Base-by-base conservation (phyloP, 2,113 vertebrate genomes). In the Ophiodon elongatus region DNA sequence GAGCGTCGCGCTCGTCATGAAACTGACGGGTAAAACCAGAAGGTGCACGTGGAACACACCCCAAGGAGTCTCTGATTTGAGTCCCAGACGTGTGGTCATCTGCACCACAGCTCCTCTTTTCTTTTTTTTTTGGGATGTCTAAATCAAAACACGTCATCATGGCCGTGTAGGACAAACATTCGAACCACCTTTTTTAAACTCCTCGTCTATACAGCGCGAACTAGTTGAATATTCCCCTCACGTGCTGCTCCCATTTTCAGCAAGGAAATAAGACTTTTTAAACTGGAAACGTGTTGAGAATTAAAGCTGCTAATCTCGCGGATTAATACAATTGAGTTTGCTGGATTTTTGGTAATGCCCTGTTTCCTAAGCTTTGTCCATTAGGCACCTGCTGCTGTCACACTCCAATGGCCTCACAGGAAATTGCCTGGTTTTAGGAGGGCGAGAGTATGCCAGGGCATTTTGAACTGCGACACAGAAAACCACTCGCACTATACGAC, bases 301-400 rank as follows among this genome's bases (percentile, higher is more conserved):
- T 93, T 93, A 91, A 94, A 94, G 85, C 84, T 79, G 85, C 89
- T 94, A 93, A 95, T 94, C 94, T 86, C 2, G 7, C 68, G 93
- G 95, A 96, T 95, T 95, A 94, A 94, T 93, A 94, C 94, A 94
- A 94, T 93, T 92, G 91, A 93, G 92, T 94, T 95, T 92, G 79
- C 92, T 57, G 91, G 87, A 94, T 93, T 94, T 85, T n/a, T 83
- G 87, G 88, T 91, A 91, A 94, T 94, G 93, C 90, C 90, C 88
- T 88, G 84, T 93, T 93, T 90, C 91, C 82, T 90, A 93, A 93
- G 90, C 84, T 88, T 80, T 91, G 88, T 86, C 92, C 94, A 94
- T 94, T 93, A 93, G 88, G 89, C 90, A 94, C 92, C 90, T 94
- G 91, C 91, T 87, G 89, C 89, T 80, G 91, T 94, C 93, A 92